These are phyloP conservation scores for Goniozus legneri DNA, from an alignment of 1,140 invertebrate species.

Conservation along the genomic window DNA sequence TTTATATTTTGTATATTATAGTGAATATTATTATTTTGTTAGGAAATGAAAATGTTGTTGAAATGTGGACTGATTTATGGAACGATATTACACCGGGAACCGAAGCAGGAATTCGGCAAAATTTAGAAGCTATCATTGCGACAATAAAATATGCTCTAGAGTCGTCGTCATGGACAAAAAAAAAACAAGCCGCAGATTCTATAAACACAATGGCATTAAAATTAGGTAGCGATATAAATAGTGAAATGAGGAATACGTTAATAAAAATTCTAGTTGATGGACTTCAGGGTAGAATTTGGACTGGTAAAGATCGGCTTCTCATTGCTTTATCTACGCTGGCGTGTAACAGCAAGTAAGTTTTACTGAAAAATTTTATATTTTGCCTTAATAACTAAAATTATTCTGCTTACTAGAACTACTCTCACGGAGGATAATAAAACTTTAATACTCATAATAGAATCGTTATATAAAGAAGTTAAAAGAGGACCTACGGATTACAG, in stretches of 20 bases:
- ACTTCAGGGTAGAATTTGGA: constrained; percentile 81
- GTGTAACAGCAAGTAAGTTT: constrained; percentile 65
- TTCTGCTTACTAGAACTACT: constrained; percentile 14
- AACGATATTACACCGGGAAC: constrained; percentile 80
- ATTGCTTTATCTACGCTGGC: constrained; percentile 73
- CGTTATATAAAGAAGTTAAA: constrained; percentile 71
- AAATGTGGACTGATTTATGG: constrained; percentile 88
- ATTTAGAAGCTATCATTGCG: constrained; percentile 70
- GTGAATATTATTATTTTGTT: constrained; percentile 5
- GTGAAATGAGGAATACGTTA: constrained; percentile 63
- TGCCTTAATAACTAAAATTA: constrained; percentile 1
- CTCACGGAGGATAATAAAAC: constrained; percentile 46
- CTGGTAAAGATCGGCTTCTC: constrained; percentile 79
- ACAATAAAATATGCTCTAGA: constrained; percentile 68
- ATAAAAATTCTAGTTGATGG: constrained; percentile 68
- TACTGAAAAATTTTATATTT: constrained; percentile 1
- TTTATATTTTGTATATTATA: not conserved
- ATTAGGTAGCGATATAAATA: constrained; percentile 64
- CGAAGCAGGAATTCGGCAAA: constrained; percentile 75
- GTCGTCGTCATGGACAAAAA: constrained; percentile 81
- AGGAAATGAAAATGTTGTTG: constrained; percentile 63
- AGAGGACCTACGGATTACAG: constrained; percentile 79
- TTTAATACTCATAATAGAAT: constrained; percentile 59
- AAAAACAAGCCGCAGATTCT: constrained; percentile 79
- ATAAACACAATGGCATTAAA: constrained; percentile 77